These are phyloP conservation scores for Dendroctonus ponderosae DNA, from an alignment of 1,140 invertebrate species.

Conservation along the genomic window DNA sequence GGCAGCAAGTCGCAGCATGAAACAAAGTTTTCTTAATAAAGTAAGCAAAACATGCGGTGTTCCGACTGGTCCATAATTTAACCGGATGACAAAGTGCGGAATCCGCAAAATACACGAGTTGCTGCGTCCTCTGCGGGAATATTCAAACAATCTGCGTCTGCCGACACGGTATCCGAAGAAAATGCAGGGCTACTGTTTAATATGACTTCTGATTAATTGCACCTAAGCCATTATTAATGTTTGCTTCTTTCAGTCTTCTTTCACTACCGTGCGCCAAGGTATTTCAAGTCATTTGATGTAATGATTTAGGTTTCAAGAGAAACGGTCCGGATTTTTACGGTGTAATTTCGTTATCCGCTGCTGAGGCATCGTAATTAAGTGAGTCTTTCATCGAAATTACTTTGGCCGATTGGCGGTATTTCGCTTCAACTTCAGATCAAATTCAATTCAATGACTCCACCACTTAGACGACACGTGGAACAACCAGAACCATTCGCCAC, in stretches of 20 bases:
- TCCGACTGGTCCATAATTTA: conserved; percentile 31
- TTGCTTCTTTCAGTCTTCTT: conserved; percentile 37
- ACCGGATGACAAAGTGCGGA: conserved; percentile 32
- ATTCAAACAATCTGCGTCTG: conserved; percentile 38
- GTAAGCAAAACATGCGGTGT: conserved; percentile 29
- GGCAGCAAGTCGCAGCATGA: conserved; percentile 23
- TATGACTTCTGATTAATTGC: conserved; percentile 46
- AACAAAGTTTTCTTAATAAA: conserved; percentile 33
- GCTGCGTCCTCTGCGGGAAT: conserved; percentile 29
- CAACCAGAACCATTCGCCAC: too few relatives aligned
- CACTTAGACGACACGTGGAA: too few relatives aligned
- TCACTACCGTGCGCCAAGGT: conserved; percentile 41
- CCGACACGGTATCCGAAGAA: conserved; percentile 41
- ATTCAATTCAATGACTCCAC: too few relatives aligned
- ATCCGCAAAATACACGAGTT: conserved; percentile 32
- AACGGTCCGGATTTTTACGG: conserved; percentile 11
- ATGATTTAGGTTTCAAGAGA: conserved; percentile 22
- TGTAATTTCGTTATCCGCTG: conserved; percentile 18
- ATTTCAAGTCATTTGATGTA: conserved; percentile 30
- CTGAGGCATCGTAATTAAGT: conserved; percentile 15
- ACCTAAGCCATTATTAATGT: conserved; percentile 45
- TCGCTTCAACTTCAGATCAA: not conserved
- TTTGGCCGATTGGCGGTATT: conserved; percentile 1
- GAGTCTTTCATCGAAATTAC: not conserved
- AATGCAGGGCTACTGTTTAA: conserved; percentile 47